These are phyloP conservation scores for Hetaerina americana DNA, from an alignment of 1,140 invertebrate genomes.

Conservation along the genomic window DNA sequence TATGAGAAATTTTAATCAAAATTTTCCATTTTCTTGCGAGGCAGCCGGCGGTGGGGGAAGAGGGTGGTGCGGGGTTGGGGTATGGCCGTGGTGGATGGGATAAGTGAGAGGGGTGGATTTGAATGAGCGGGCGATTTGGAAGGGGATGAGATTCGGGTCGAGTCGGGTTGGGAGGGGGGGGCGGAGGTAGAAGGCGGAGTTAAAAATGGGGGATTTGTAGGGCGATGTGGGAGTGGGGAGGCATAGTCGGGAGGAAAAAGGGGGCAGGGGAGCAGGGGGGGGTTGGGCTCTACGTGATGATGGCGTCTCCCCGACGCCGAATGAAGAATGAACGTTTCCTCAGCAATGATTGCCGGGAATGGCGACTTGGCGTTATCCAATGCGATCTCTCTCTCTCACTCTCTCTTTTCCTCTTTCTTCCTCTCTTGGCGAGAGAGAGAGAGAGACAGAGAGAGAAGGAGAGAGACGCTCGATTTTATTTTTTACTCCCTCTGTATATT, in stretches of 20 bases:
- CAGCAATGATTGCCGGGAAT: not conserved
- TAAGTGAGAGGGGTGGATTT: too few relatives aligned
- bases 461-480: too few relatives aligned
- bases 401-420: not conserved
- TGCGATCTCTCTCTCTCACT: not conserved
- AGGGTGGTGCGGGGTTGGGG: not conserved
- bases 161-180: not conserved
- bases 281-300: not conserved
- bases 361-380: not conserved
- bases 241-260: not conserved
- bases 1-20: conserved; percentile 1
- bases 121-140: too few relatives aligned
- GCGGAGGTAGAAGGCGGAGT: not conserved
- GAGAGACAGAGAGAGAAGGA: too few relatives aligned
- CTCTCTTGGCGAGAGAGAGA: too few relatives aligned
- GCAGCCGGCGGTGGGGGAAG: too few relatives aligned
- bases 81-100: not conserved
- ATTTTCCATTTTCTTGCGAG: not conserved
- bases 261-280: not conserved
- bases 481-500: too few relatives aligned
- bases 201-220: not conserved
- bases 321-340: not conserved
- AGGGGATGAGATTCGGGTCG: not conserved
- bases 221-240: too few relatives aligned
- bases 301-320: not conserved